Percentiles rank a stretch among this genome's conserved stretches.
Evolutionary conservation across 2,888 invertebrate species (phyloP).

Genomic region (Ectropis crepuscularia): DNA sequence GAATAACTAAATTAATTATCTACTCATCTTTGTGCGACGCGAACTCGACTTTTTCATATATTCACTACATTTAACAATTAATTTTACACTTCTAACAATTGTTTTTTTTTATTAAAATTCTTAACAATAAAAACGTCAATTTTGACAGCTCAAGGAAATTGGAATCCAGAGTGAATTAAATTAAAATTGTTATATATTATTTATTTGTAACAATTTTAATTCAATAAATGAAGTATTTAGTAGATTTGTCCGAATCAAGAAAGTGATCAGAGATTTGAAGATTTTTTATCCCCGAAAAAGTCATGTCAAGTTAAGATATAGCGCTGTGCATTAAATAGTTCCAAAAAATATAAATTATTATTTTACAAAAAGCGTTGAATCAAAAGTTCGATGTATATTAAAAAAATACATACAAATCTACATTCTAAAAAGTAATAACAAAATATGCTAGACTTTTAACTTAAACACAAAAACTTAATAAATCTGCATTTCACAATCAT

Average conservation of each 20-base stretch:
- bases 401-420: slow-evolving; percentile 4
- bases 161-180: slow-evolving; percentile 41
- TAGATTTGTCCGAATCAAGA: slow-evolving; percentile 16
- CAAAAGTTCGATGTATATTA: slow-evolving; percentile 28
- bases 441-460: slow-evolving; percentile 1
- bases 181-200: slow-evolving; percentile 17
- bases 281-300: slow-evolving; percentile 4
- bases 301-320: slow-evolving; percentile 26
- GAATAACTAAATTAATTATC: slow-evolving; percentile 34
- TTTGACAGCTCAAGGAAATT: slow-evolving; percentile 43
- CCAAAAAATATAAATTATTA: slow-evolving; percentile 4
- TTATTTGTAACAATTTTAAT: slow-evolving; percentile 27
- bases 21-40: slow-evolving; percentile 78
- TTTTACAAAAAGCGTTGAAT: slow-evolving; percentile 23
- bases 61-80: slow-evolving; percentile 72
- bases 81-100: slow-evolving; percentile 54
- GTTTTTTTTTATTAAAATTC: slow-evolving; percentile 46
- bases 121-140: slow-evolving; percentile 69
- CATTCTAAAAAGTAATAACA: slow-evolving; percentile 1
- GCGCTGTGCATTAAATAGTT: slow-evolving; percentile 35
- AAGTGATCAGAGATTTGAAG: slow-evolving; percentile 6
- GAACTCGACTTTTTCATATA: slow-evolving; percentile 69
- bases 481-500: too few relatives aligned
- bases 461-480: too few relatives aligned
- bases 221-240: slow-evolving; percentile 6